Base-by-base conservation (phyloP, 2,888 invertebrate species). In the Ennomos fuscantarius region DNA sequence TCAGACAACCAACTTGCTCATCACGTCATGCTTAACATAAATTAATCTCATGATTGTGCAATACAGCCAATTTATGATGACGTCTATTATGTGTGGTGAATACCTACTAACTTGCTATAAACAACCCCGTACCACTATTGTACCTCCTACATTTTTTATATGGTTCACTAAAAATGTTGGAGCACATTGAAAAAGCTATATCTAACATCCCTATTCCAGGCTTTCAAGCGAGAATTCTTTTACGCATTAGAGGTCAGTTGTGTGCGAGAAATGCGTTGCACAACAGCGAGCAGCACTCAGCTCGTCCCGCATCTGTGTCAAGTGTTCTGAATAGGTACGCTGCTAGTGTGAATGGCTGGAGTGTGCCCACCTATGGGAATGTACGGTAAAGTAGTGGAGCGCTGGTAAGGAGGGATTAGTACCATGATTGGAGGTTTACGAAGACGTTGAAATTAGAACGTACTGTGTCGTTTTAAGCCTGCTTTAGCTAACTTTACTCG, bases 211-310 rank as follows among this genome's bases (percentile, higher is more conserved):
- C 59, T 44, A 55, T 51, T 52, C 42, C 37, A 12, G 40, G 39
- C 66, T 64, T 60, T 62, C 48, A 40, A 62, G 48, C 15, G 53
- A 12, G 39, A 15, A 50, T 56, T 62, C 52, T 61, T 52, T 39
- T 35, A 55, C 40, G 56, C 61, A 44, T 55, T 60, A 44, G 49
- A 56, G 65, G 68, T 72, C 62, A 69, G 65, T 55, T 56, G 62
- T 58, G 61, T 60, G 62, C 58, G 63, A 60, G 67, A 68, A 74
- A 73, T 74, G 79, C 76, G 76, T 73, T 70, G 65, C 70, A 74
- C 70, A 70, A 73, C 66, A 65, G 62, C 61, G 62, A 51, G 53
- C 46, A 52, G 65, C 69, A 73, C 70, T 70, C 63, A 65, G 65
- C 62, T 68, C 63, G 60, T 68, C 65, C 57, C 60, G 51, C 67